These are phyloP conservation scores for Diglossa brunneiventris DNA, from an alignment of 2,113 vertebrate genomes.

Conservation along the genomic window DNA sequence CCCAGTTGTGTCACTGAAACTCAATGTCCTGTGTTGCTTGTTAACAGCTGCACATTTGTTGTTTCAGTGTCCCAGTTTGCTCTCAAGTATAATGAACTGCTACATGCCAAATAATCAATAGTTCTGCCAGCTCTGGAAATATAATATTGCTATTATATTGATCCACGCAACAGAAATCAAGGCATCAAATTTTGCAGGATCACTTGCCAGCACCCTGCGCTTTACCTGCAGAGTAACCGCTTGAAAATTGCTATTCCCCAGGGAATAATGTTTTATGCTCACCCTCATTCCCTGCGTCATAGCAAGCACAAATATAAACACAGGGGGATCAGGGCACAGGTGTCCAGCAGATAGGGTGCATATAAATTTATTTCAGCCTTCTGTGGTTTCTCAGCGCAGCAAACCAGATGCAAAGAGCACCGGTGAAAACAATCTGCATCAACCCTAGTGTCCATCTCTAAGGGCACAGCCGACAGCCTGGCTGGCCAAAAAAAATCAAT, in stretches of 20 bases:
- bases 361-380: background rate
- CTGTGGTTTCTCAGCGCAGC: background rate
- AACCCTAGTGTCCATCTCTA: rapidly evolving
- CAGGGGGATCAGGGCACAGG: rapidly evolving
- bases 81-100: constrained; percentile 20
- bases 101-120: constrained; percentile 53
- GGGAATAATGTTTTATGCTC: background rate
- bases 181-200: background rate
- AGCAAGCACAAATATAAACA: background rate
- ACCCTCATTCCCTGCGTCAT: background rate
- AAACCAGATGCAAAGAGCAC: background rate
- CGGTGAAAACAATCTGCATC: background rate
- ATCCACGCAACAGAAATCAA: constrained; percentile 46
- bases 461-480: rapidly evolving
- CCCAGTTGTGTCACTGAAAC: background rate
- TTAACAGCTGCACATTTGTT: constrained; percentile 15
- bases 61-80: constrained; percentile 29
- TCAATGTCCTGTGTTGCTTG: background rate
- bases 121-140: constrained; percentile 45
- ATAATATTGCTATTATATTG: constrained; percentile 44
- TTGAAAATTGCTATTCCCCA: background rate
- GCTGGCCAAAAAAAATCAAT: background rate
- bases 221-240: background rate
- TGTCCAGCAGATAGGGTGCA: background rate
- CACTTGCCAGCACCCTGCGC: background rate